phyloP scores from a whole-genome alignment of 1,140 invertebrate genomes.

The Brachionus rotundiformis region DNA sequence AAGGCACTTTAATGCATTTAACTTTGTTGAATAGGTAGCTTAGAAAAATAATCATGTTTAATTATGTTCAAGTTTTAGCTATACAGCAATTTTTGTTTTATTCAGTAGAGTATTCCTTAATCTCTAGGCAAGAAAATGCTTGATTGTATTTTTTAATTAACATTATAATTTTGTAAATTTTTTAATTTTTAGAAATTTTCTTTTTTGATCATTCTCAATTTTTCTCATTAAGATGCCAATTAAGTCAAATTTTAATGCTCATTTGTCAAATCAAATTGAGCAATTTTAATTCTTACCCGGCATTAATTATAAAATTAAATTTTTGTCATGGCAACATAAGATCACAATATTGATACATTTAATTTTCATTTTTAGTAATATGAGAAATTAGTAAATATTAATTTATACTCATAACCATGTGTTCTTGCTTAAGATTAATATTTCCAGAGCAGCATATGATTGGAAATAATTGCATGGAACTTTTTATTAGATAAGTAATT shows the following conservation, averaged over 20 bases:
- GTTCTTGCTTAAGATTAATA: not conserved
- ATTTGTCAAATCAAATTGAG: too few relatives aligned
- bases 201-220: not conserved
- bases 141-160: not conserved
- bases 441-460: not conserved
- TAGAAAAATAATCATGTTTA: not conserved
- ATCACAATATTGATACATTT: too few relatives aligned
- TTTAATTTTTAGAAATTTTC: not conserved
- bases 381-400: too few relatives aligned
- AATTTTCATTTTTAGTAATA: too few relatives aligned
- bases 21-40: not conserved
- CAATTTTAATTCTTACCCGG: not conserved
- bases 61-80: not conserved
- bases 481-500: not conserved
- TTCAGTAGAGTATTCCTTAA: too few relatives aligned
- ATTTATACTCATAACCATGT: too few relatives aligned
- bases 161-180: not conserved
- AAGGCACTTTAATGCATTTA: not conserved
- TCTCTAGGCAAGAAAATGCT: too few relatives aligned
- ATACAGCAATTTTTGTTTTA: not conserved
- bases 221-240: not conserved
- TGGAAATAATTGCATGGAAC: not conserved
- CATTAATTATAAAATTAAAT: not conserved
- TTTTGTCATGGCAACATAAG: slow-evolving; percentile 5
- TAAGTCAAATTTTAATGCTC: not conserved